Evolutionary conservation across 2,888 invertebrate species (phyloP).

Genomic region (Pachymerium ferrugineum): DNA sequence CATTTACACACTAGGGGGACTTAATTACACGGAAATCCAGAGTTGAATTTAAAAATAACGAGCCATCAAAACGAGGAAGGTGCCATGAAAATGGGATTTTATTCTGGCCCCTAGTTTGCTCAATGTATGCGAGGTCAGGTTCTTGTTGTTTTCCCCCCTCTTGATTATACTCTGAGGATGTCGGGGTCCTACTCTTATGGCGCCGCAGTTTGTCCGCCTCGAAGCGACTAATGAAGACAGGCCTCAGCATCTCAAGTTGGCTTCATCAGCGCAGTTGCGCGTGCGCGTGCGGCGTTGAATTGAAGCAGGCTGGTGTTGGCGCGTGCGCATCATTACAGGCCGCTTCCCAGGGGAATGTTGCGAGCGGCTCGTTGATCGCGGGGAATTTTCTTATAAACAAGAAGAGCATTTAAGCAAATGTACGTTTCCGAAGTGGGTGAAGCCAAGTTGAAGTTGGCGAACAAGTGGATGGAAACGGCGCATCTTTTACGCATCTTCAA

Average conservation of each 20-base stretch:
- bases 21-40: background rate
- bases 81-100: background rate
- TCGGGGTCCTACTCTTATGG: background rate
- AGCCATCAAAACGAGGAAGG: background rate
- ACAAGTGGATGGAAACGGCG: too few relatives aligned
- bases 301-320: constrained; percentile 8
- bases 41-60: background rate
- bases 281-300: constrained; percentile 24
- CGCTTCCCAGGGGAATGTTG: constrained; percentile 5
- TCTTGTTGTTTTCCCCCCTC: background rate
- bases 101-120: background rate
- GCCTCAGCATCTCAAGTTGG: constrained; percentile 13
- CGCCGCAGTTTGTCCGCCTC: constrained; percentile 17
- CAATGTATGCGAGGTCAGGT: constrained; percentile 3
- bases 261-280: constrained; percentile 7
- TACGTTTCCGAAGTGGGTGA: background rate
- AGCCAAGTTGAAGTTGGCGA: background rate
- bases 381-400: constrained; percentile 24
- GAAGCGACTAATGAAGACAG: constrained; percentile 19
- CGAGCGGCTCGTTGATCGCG: constrained; percentile 18
- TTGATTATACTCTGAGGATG: constrained; percentile 5
- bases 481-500: too few relatives aligned
- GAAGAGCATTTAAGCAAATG: constrained; percentile 27
- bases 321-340: constrained; percentile 14
- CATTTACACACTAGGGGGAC: background rate